These are phyloP conservation scores for Eupleurogrammus muticus DNA, from an alignment of 2,797 vertebrate genomes.

Conservation along the genomic window DNA sequence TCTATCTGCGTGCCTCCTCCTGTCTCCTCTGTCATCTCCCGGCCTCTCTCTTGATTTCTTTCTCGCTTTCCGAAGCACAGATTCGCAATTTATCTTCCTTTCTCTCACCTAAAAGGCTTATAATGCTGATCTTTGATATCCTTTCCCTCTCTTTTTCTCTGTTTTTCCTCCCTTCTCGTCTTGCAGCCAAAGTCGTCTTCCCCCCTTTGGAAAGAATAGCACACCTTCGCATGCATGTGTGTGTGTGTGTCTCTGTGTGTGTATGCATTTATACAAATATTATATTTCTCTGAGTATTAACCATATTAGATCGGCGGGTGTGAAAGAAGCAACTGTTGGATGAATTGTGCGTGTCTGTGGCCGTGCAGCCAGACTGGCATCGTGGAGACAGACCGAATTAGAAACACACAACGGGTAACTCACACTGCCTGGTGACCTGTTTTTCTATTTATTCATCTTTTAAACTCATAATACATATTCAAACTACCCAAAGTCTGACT, in stretches of 20 bases:
- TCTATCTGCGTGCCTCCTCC: conserved; percentile 23
- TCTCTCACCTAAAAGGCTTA: conserved; percentile 9
- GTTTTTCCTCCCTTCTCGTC: not conserved
- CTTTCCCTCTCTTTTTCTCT: not conserved
- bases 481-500: conserved; percentile 25
- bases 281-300: conserved; percentile 14
- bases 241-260: conserved; percentile 6
- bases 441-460: conserved; percentile 51
- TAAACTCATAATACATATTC: conserved; percentile 49
- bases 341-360: conserved; percentile 8
- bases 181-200: conserved; percentile 50
- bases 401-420: conserved; percentile 29
- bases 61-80: conserved; percentile 10
- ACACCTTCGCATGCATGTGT: conserved; percentile 14
- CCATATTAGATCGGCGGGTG: conserved; percentile 20
- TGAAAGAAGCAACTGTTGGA: conserved; percentile 19
- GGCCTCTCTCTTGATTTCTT: conserved; percentile 1
- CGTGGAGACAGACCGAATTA: conserved; percentile 57
- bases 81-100: conserved; percentile 1
- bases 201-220: conserved; percentile 33
- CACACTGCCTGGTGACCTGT: conserved; percentile 13
- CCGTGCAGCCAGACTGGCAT: conserved; percentile 54
- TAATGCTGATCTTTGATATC: conserved; percentile 6
- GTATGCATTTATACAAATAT: not conserved
- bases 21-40: not conserved